Evolutionary conservation across 2,888 invertebrate species (phyloP).

Genomic region (Oscheius onirici): DNA sequence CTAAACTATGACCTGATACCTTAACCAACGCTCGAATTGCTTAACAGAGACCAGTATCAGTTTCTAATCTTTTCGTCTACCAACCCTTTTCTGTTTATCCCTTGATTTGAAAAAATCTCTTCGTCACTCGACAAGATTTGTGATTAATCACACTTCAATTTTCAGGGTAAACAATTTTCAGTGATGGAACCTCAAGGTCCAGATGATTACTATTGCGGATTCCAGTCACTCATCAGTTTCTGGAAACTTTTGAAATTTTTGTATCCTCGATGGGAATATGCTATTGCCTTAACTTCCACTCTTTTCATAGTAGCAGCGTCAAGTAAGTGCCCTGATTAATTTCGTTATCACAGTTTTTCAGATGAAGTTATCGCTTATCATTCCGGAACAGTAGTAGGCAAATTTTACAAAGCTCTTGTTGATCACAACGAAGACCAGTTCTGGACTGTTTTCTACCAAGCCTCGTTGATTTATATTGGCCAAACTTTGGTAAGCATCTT

Average conservation of each 20-base stretch:
- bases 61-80: no score
- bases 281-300: background rate
- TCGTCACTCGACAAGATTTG: no score
- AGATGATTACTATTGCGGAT: background rate
- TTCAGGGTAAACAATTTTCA: background rate
- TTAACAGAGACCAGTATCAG: no score
- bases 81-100: no score
- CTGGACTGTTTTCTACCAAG: conserved; percentile 70
- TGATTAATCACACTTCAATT: background rate
- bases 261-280: conserved; percentile 5
- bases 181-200: conserved; percentile 12
- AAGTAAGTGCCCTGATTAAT: conserved; percentile 3
- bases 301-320: conserved; percentile 5
- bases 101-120: no score
- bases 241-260: conserved; percentile 6
- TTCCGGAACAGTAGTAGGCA: conserved; percentile 75
- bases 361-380: conserved; percentile 75
- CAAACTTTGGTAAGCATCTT: conserved; percentile 48
- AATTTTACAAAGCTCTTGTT: conserved; percentile 75
- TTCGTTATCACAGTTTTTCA: conserved; percentile 48
- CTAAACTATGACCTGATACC: no score
- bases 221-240: conserved; percentile 13
- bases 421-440: conserved; percentile 74
- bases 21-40: no score
- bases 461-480: conserved; percentile 70